phyloP scores from a whole-genome alignment of 1,140 invertebrate genomes.

The Zeugodacus cucurbitae region DNA sequence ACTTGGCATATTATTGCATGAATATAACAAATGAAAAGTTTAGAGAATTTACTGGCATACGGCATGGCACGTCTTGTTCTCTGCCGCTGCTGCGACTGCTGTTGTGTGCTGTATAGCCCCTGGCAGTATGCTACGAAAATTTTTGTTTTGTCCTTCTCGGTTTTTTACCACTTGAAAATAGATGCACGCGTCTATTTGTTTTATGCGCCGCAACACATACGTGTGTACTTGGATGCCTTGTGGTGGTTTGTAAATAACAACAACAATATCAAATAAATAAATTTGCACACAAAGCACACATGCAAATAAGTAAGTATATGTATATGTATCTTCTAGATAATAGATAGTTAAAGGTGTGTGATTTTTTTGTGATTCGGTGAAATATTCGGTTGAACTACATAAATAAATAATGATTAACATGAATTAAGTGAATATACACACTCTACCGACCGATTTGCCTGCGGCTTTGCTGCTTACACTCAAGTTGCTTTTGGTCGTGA shows the following conservation, averaged over 20 bases:
- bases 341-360: background rate
- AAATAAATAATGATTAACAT: conserved; percentile 1
- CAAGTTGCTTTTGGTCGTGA: background rate
- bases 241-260: background rate
- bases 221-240: background rate
- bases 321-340: background rate
- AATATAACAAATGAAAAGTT: background rate
- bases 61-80: background rate
- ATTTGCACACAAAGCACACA: background rate
- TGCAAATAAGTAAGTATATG: too few species aligned
- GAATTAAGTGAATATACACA: background rate
- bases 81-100: too few species aligned
- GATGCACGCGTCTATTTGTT: background rate
- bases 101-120: background rate
- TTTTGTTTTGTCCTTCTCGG: too few species aligned
- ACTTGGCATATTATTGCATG: background rate
- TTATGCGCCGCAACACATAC: background rate
- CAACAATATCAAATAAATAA: background rate
- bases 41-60: background rate
- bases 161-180: too few species aligned
- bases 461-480: background rate
- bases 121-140: background rate
- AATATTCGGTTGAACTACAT: background rate
- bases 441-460: background rate
- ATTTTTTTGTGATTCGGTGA: background rate